Base-by-base conservation (phyloP, 2,797 vertebrate species). In the Simalia tracyae region DNA sequence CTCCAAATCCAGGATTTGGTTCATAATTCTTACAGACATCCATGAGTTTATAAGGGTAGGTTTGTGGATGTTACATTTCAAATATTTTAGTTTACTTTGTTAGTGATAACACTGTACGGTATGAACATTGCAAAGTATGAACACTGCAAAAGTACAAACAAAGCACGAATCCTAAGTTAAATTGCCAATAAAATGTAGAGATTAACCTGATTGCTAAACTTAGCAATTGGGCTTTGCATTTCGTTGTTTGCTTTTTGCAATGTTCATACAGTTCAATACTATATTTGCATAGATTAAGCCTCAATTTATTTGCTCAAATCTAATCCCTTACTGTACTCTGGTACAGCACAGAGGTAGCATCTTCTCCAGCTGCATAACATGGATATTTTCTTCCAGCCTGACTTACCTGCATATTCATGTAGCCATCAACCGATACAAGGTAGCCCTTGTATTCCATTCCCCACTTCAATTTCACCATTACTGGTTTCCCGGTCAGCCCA, bases 401-500 rank as follows among this genome's bases (percentile, higher is more conserved):
- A 81, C 96, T 97, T 95, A 99, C 99, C 98, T 99, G 99, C 99
- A 99, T 99, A 95, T 99, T 99, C 99, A 99, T 99, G 97, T 99
- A 99, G 42, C 99, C 98, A 36, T 99, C 99, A 87, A 99, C 99
- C 22, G 99, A 99, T 7, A 99, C 99, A 91, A 99, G 97, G 97
- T 99, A 99, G 60, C 99, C 99, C 92, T 99, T 99, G 95, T 99
- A 99, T 96, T 99, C 99, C 99, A 99, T 99, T 0, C 99, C 99
- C 99, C 99, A 99, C 97, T 99, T 99, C 94, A 99, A 98, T 93
- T 99, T 99, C 96, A 99, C 99, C 99, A 99, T 99, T 93, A 99
- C 99, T 2, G 99, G 99, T 88, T 99, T 99, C 5, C 99, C 99
- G 2, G 99, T 99, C 89, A 99, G 98, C 61, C 99, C 99, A 92